Conservation (phyloP, 2,113 vertebrate species). For the Gnathochromis pfefferi region DNA sequence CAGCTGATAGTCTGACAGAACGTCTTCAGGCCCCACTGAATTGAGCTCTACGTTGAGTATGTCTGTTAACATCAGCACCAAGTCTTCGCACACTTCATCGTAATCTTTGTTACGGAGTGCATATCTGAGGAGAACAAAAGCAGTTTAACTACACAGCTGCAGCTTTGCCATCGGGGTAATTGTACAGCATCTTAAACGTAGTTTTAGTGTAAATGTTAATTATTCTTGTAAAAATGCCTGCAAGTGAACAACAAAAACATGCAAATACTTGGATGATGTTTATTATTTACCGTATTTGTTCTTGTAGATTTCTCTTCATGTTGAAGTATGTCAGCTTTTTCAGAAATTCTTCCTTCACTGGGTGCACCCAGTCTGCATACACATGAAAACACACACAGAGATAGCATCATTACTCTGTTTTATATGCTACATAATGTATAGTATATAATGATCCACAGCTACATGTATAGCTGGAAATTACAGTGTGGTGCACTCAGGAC, state of each 20-base stretch:
- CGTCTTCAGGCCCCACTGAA: constrained; percentile 64
- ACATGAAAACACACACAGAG: background rate
- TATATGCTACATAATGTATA: background rate
- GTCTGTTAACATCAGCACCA: constrained; percentile 65
- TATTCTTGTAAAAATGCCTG: background rate
- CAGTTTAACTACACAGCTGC: background rate
- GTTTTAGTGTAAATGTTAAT: background rate
- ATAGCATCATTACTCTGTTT: background rate
- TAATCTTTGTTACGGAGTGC: constrained; percentile 52
- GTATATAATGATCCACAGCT: background rate
- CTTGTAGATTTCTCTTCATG: constrained; percentile 72
- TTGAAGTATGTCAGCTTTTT: constrained; percentile 73
- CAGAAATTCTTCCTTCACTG: constrained; percentile 69
- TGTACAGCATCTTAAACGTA: background rate
- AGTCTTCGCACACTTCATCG: constrained; percentile 68
- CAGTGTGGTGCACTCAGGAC: background rate
- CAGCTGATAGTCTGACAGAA: constrained; percentile 39
- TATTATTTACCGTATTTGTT: constrained; percentile 64
- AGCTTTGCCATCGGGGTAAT: background rate
- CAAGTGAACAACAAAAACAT: background rate
- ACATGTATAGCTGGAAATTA: background rate
- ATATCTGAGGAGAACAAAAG: constrained; percentile 27
- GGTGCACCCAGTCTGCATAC: constrained; percentile 62
- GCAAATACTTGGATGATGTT: background rate
- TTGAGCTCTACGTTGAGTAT: constrained; percentile 54